A percentile compares a stretch with the other conserved stretches of the same genome.
phyloP scores from a whole-genome alignment of 2,113 vertebrate genomes.

The Mormyrus iriodes region DNA sequence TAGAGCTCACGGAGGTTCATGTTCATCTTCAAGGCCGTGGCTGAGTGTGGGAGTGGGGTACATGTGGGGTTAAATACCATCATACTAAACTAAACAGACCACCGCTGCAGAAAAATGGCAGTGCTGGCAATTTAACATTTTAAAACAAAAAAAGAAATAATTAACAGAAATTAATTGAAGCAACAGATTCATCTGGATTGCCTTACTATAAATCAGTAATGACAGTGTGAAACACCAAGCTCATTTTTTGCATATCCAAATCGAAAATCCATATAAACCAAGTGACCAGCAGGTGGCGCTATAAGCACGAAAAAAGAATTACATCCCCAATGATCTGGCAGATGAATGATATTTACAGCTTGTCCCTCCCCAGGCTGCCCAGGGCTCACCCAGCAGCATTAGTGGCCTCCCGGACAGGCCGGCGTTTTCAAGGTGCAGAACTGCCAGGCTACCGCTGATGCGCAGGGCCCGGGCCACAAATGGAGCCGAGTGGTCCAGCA shows the following conservation, averaged over 20 bases:
- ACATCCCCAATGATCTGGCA: not conserved
- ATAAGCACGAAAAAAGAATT: not conserved
- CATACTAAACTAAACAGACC: not conserved
- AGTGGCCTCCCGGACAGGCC: constrained; percentile 81
- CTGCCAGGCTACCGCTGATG: constrained; percentile 82
- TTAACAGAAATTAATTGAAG: not conserved
- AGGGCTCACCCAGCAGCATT: constrained; percentile 79
- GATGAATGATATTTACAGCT: not conserved
- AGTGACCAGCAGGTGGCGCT: not conserved
- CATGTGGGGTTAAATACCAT: not conserved
- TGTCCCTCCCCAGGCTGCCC: not conserved
- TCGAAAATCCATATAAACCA: not conserved
- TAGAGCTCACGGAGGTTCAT: constrained; percentile 86
- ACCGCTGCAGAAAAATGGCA: not conserved
- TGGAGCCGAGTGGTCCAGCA: constrained; percentile 83
- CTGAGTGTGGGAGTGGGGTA: constrained; percentile 49
- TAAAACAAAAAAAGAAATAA: not conserved
- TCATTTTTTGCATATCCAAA: not conserved
- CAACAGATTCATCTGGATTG: not conserved
- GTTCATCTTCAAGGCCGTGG: constrained; percentile 93
- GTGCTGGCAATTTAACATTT: not conserved
- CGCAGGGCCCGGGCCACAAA: constrained; percentile 87
- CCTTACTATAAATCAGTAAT: not conserved
- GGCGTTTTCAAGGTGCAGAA: constrained; percentile 84
- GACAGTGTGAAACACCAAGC: not conserved